Conservation (phyloP, 2,113 vertebrate species). For the Gorsachius goisagi region DNA sequence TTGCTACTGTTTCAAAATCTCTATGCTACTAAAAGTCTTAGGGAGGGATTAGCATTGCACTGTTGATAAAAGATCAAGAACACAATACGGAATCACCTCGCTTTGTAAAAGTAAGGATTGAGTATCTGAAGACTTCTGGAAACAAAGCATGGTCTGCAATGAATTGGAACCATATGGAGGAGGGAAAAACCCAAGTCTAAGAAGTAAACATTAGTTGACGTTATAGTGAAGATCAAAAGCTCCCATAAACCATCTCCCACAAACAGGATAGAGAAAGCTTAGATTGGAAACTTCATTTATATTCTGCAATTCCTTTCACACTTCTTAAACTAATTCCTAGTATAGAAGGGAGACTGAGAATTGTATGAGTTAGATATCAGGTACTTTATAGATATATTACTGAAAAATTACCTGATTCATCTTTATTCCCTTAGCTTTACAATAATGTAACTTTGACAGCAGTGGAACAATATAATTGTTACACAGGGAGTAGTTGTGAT, state of each 20-base stretch:
- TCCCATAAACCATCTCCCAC: constrained; percentile 33
- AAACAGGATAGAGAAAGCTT: constrained; percentile 1
- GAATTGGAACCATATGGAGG: constrained; percentile 60
- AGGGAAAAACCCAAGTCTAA: background rate
- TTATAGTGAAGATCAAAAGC: constrained; percentile 57
- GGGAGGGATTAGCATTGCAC: background rate
- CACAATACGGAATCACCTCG: constrained; percentile 17
- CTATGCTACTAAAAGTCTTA: background rate
- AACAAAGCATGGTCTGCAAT: constrained; percentile 37
- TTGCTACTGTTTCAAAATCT: constrained; percentile 10
- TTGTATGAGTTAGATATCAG: background rate
- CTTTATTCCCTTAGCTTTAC: background rate
- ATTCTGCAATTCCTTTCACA: background rate
- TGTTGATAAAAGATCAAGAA: constrained; percentile 45
- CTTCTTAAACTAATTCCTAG: background rate
- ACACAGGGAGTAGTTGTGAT: background rate
- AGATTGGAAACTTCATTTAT: background rate
- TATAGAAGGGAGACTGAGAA: background rate
- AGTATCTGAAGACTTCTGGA: constrained; percentile 42
- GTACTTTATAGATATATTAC: background rate
- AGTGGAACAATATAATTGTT: background rate
- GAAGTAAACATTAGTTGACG: constrained; percentile 39
- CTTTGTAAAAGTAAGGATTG: constrained; percentile 24
- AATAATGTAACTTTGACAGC: background rate
- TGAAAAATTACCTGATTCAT: background rate